A percentile compares a stretch with the other conserved stretches of the same genome.
These are phyloP conservation scores for Dolichotis patagonum DNA, from an alignment of 2,113 vertebrate species.

Conservation along the genomic window DNA sequence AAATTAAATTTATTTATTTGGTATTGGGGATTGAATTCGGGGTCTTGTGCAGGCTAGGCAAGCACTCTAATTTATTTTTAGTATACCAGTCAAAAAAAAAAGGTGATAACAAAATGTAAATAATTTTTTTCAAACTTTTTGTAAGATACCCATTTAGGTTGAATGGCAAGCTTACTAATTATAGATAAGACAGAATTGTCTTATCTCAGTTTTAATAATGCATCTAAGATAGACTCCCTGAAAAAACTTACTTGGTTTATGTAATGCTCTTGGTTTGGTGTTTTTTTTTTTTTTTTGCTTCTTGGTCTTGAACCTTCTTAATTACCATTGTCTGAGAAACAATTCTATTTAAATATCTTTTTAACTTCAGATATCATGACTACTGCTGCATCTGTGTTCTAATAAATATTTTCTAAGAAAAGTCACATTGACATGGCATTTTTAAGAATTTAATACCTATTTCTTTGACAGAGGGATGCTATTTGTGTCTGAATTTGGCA, in stretches of 20 bases:
- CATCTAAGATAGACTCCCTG: background rate
- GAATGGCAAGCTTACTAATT: conserved; percentile 2
- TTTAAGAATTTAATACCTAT: conserved; percentile 28
- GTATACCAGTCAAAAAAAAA: conserved; percentile 47
- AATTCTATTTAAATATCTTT: conserved; percentile 3
- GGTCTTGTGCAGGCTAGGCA: background rate
- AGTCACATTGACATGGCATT: background rate
- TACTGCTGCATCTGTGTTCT: conserved; percentile 51
- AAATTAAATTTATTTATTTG: background rate
- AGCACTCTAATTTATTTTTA: conserved; percentile 35
- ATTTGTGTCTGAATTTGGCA: conserved; percentile 52
- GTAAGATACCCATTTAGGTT: background rate
- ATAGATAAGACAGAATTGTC: background rate
- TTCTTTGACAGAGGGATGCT: conserved; percentile 46
- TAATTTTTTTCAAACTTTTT: background rate
- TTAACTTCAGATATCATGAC: background rate
- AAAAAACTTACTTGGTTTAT: conserved; percentile 45
- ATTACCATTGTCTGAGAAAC: conserved; percentile 22
- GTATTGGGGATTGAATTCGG: background rate
- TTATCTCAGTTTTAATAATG: conserved; percentile 12
- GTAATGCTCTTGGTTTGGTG: background rate
- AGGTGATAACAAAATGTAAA: conserved; percentile 29
- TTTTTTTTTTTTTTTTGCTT: background rate
- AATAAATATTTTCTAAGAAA: conserved; percentile 56
- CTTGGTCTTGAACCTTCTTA: conserved; percentile 45